phyloP scores from a whole-genome alignment of 1,140 invertebrate genomes.

The Nasonia longicornis region DNA sequence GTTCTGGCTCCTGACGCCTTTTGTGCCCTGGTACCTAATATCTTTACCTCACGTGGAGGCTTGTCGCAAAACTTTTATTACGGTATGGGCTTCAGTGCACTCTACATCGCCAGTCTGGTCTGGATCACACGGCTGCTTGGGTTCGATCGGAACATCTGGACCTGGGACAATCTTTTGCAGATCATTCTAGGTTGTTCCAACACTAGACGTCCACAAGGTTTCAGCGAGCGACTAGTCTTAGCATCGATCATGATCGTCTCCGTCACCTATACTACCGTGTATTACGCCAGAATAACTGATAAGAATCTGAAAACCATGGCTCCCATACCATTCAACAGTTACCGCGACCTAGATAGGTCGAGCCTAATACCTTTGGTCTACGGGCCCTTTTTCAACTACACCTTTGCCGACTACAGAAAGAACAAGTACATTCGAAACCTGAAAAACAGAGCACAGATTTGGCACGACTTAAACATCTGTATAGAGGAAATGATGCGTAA shows the following conservation, averaged over 20 bases:
- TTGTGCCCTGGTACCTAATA: slow-evolving; percentile 29
- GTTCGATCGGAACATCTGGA: slow-evolving; percentile 8
- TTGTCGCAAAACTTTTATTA: neutral
- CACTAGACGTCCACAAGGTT: neutral
- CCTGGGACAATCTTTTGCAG: slow-evolving; percentile 12
- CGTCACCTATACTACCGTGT: neutral
- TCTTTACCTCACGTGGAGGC: too few species aligned
- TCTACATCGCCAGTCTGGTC: neutral
- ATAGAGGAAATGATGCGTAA: neutral
- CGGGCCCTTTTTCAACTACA: neutral
- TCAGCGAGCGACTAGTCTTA: slow-evolving; percentile 8
- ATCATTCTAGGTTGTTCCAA: neutral
- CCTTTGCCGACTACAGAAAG: neutral
- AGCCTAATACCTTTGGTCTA: slow-evolving; percentile 1
- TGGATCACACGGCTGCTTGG: neutral
- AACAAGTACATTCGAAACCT: neutral
- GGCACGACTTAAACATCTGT: rapidly evolving
- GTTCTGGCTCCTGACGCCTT: neutral
- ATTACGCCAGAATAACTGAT: slow-evolving; percentile 7
- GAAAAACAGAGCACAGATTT: neutral
- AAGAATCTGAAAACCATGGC: neutral
- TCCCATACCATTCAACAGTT: neutral
- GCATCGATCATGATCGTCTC: neutral
- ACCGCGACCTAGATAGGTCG: slow-evolving; percentile 9
- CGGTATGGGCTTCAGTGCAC: neutral